Evolutionary conservation across 2,797 vertebrate species (phyloP).

Genomic region (Poecile montanus): DNA sequence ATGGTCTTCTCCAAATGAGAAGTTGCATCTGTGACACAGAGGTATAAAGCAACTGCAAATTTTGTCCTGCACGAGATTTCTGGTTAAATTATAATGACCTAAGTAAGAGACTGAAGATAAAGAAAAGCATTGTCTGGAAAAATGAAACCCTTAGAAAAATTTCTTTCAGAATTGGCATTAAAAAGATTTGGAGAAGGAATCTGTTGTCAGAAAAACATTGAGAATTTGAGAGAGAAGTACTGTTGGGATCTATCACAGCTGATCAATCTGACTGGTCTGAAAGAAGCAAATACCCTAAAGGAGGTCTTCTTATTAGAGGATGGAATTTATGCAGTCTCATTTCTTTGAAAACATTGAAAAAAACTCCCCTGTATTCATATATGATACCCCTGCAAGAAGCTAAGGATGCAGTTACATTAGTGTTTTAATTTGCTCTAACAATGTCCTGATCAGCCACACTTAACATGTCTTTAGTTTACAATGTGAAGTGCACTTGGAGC

Average conservation of each 20-base stretch:
- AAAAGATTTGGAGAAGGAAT: not conserved
- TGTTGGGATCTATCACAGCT: not conserved
- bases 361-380: not conserved
- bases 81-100: not conserved
- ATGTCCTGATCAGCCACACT: not conserved
- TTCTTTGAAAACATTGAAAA: not conserved
- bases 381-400: not conserved
- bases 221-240: not conserved
- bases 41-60: not conserved
- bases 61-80: not conserved
- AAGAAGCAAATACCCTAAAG: not conserved
- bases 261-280: not conserved
- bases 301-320: not conserved
- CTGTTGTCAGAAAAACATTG: not conserved
- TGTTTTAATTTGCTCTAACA: not conserved
- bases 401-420: not conserved
- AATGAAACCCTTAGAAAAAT: not conserved
- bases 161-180: not conserved
- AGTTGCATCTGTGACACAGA: not conserved
- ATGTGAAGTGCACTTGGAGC: not conserved
- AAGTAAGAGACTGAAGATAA: not conserved
- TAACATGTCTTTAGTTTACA: not conserved
- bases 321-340: not conserved
- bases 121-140: not conserved
- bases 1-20: not conserved